Base-by-base conservation (phyloP, 2,113 vertebrate genomes). In the Silurus asotus region DNA sequence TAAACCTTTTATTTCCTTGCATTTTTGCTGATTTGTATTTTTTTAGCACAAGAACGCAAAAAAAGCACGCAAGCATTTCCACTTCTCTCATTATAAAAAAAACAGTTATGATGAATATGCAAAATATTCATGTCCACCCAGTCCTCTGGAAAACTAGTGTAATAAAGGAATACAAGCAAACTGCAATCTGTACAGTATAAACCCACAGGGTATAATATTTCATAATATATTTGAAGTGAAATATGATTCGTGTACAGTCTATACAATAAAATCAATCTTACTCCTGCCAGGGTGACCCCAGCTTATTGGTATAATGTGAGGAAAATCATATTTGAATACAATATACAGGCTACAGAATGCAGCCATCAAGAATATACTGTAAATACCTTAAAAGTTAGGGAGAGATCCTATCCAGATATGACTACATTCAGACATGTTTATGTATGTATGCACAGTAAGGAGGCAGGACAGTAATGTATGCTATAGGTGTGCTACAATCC, bases 121-220 rank as follows among this genome's bases (percentile, higher is more conserved):
- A 81, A 81, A 81, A 81, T 62, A 81, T 81, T 81, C 78, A 62
- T 81, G 28, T 19, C 28, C 37, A 62, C 28, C 58, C 20, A 28
- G 48, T 81, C 37, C 91, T 89, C 91, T 92, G 90, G 88, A 94
- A 90, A 81, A 81, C 7, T 2, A 8, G 58, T 80, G 78, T 62
- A 62, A 81, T 48, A 81, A 81, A 81, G 5, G 28, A 81, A 81
- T 28, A 48, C 37, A 23, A 81, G 37, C n/a, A 23, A 81, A 81
- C 45, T 81, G 78, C 78, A 59, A 48, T 61, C 28, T 81, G 58
- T 8, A 62, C 37, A 61, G 19, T 62, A 81, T 61, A 23, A 48
- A 23, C 58, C 28, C 19, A 59, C 28, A 23, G 28, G 25, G 28
- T 79, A 28, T 79, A 59, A 79, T 59, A 58, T 37, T 58, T 7